Conservation (phyloP, 2,797 vertebrate species). For the Scleropages formosus region DNA sequence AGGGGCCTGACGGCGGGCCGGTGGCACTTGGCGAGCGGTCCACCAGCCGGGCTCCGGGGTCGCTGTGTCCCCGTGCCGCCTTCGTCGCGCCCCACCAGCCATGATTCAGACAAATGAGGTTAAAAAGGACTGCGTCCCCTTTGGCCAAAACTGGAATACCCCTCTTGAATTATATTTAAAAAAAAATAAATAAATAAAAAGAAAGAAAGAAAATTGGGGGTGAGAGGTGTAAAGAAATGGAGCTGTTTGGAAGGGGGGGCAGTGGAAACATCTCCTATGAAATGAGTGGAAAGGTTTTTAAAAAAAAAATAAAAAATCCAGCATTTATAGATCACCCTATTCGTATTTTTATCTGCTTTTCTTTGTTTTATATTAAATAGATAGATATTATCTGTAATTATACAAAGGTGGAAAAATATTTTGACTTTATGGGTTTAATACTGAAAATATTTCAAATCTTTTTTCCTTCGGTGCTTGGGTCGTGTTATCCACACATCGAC, state of each 20-base stretch:
- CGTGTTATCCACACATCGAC: too few relatives aligned
- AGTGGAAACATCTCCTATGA: conserved; percentile 42
- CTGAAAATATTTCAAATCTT: not conserved
- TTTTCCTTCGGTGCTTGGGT: not conserved
- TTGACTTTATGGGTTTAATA: conserved; percentile 18
- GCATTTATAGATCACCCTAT: conserved; percentile 52
- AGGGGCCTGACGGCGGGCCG: conserved; percentile 74
- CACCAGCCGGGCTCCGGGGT: conserved; percentile 82
- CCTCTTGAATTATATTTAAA: conserved; percentile 57
- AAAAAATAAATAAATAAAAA: not conserved
- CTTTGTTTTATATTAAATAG: conserved; percentile 56
- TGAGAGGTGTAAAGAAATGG: too few relatives aligned
- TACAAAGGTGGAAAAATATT: conserved; percentile 49
- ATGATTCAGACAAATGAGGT: conserved; percentile 96
- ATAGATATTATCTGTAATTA: conserved; percentile 70
- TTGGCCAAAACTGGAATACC: conserved; percentile 68
- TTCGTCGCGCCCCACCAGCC: conserved; percentile 87
- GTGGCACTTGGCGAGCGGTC: conserved; percentile 91
- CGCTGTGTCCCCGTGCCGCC: conserved; percentile 97
- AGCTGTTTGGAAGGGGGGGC: too few relatives aligned
- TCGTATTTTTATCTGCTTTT: conserved; percentile 25
- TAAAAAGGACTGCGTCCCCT: conserved; percentile 94
- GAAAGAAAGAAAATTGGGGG: too few relatives aligned
- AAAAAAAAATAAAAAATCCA: conserved; percentile 55
- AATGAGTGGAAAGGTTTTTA: conserved; percentile 25